Conservation (phyloP, 2,797 vertebrate species). For the Vespertilio murinus region DNA sequence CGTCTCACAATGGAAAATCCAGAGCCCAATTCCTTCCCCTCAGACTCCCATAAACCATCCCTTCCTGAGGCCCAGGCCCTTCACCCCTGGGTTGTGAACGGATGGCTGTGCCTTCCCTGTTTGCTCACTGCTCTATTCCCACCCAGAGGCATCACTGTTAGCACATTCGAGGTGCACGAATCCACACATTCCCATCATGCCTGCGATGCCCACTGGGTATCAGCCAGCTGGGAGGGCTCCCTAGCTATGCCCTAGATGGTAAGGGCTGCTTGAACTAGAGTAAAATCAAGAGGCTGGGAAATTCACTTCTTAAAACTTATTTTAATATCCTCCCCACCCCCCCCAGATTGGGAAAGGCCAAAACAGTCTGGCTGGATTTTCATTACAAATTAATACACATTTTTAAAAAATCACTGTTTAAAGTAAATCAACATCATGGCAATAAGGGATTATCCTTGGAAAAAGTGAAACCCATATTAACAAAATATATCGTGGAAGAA, state of each 20-base stretch:
- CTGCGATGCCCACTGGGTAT: background rate
- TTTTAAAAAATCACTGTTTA: conserved; percentile 70
- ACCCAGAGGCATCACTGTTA: background rate
- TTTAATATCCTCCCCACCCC: conserved; percentile 83
- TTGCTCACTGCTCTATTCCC: background rate
- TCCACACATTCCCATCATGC: background rate
- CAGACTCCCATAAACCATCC: background rate
- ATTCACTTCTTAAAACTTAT: conserved; percentile 85
- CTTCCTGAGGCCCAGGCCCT: background rate
- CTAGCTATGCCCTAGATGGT: background rate
- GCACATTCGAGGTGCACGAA: background rate
- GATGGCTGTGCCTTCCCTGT: background rate
- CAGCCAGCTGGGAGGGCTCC: background rate
- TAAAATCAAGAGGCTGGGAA: conserved; percentile 74
- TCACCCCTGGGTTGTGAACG: background rate
- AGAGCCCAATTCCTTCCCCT: background rate
- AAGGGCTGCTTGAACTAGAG: background rate
- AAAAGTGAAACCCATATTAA: conserved; percentile 86
- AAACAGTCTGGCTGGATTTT: conserved; percentile 84
- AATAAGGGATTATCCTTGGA: conserved; percentile 78
- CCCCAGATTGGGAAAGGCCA: conserved; percentile 81
- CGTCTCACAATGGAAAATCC: background rate
- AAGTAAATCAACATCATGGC: conserved; percentile 85
- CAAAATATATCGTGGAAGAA: conserved; percentile 69
- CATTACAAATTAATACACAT: conserved; percentile 86